Evolutionary conservation across 2,113 vertebrate genomes (phyloP), one percentile per base, ranked within the genome.

Genomic region (Plecotus auritus): DNA sequence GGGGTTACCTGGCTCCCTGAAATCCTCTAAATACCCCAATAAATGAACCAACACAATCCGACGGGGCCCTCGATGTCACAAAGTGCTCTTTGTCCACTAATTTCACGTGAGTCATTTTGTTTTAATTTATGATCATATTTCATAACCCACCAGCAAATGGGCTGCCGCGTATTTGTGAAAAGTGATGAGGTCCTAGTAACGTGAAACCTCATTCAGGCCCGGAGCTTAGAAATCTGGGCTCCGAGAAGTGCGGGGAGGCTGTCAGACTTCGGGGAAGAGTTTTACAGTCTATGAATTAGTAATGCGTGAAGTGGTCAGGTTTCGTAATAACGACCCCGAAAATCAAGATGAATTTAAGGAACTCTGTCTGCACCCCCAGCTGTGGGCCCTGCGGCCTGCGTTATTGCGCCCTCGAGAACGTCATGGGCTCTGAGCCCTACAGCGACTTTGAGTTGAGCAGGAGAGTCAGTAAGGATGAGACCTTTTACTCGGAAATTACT

Each of bases 111-210:
- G 73, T 77, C 95, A 70, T 94, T 97, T 73, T 77, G 86, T 90
- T 95, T 93, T 97, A 45, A 94, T 93, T 96, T 96, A 96, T 3
- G 91, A 90, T 96, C 93, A 90, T 94, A 95, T 96, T 97, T 97
- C 96, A 97, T 95, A 96, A 96, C 73, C 87, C 61, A 85, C 80
- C 90, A 28, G 91, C 89, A 95, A 95, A 95, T 7, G 49, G 94
- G 42, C 84, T 96, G 80, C 56, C 88, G 91, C 93, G 95, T 76
- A 85, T 93, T 76, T 85, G 56, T 77, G 76, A 91, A 83, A 85
- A 97, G 80, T 82, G 96, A 93, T 20, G 85, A 93, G 91, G 85
- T 90, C 80, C 96, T 88, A 64, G 94, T 96, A 97, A 96, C 0
- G 1, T 84, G 96, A 97, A 78, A 74, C 77, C 82, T 95, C 82